These are phyloP conservation scores for Xestia rhomboidea DNA, from an alignment of 2,888 invertebrate species.

Conservation along the genomic window DNA sequence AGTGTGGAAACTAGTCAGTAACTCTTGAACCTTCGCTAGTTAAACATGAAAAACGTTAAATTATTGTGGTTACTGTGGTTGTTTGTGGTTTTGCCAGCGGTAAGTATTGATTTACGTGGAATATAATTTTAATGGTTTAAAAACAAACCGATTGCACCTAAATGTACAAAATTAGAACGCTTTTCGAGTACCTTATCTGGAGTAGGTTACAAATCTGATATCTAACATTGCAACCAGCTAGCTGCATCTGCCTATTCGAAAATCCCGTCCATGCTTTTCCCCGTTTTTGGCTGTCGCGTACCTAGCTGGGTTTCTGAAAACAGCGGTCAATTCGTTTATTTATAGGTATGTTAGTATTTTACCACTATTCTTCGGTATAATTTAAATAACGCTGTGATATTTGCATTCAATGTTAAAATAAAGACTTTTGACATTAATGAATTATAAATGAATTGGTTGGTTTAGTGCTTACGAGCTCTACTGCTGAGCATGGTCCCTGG, in stretches of 20 bases:
- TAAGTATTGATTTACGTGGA: constrained; percentile 66
- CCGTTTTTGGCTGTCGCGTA: background rate
- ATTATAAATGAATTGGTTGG: background rate
- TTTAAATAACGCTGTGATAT: background rate
- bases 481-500: background rate
- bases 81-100: constrained; percentile 73
- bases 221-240: background rate
- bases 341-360: background rate
- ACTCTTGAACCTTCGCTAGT: constrained; percentile 71
- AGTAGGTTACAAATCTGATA: background rate
- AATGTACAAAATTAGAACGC: background rate
- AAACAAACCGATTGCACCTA: background rate
- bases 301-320: background rate
- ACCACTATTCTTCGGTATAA: background rate
- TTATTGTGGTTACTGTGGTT: constrained; percentile 72
- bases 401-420: background rate
- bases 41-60: constrained; percentile 82
- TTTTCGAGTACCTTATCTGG: background rate
- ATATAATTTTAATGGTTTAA: background rate
- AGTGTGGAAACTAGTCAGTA: constrained; percentile 68
- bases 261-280: background rate
- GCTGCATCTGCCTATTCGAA: background rate
- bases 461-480: background rate
- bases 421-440: background rate
- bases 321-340: background rate